These are phyloP conservation scores for Neoascia interrupta DNA, from an alignment of 2,888 invertebrate species.

Conservation along the genomic window DNA sequence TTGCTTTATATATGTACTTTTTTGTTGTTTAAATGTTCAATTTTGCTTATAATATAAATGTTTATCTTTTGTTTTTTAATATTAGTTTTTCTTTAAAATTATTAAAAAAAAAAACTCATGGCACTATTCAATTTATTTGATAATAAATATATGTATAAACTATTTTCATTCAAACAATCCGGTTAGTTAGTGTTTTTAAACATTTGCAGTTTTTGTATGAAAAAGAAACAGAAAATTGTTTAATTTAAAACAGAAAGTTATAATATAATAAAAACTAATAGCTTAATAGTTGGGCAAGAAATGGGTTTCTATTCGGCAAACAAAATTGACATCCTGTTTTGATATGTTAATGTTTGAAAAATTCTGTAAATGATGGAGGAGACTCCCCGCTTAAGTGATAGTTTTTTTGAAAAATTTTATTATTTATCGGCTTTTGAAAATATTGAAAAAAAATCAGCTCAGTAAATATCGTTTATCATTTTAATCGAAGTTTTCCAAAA, in stretches of 20 bases:
- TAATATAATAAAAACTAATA: neutral
- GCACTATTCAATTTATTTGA: conserved; percentile 65
- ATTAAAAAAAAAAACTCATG: conserved; percentile 59
- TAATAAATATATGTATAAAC: conserved; percentile 56
- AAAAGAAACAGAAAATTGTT: conserved; percentile 13
- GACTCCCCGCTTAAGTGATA: too few species aligned
- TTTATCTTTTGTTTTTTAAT: conserved; percentile 37
- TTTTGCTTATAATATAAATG: conserved; percentile 48
- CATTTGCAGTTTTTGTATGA: neutral
- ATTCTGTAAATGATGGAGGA: conserved; percentile 7
- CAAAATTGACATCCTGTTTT: conserved; percentile 48
- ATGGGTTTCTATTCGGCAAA: conserved; percentile 57
- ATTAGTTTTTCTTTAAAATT: conserved; percentile 26
- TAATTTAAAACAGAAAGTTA: neutral
- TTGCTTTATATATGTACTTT: conserved; percentile 74
- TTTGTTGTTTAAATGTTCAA: conserved; percentile 46
- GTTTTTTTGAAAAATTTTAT: neutral
- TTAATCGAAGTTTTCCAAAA: too few species aligned
- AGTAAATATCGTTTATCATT: too few species aligned
- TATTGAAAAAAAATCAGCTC: too few species aligned
- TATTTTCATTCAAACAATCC: conserved; percentile 39
- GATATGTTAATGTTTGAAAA: conserved; percentile 56
- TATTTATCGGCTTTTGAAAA: too few species aligned
- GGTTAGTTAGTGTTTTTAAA: conserved; percentile 40
- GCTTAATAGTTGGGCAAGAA: conserved; percentile 24